Base-by-base conservation (phyloP, 2,888 invertebrate species). In the Myopa testacea region DNA sequence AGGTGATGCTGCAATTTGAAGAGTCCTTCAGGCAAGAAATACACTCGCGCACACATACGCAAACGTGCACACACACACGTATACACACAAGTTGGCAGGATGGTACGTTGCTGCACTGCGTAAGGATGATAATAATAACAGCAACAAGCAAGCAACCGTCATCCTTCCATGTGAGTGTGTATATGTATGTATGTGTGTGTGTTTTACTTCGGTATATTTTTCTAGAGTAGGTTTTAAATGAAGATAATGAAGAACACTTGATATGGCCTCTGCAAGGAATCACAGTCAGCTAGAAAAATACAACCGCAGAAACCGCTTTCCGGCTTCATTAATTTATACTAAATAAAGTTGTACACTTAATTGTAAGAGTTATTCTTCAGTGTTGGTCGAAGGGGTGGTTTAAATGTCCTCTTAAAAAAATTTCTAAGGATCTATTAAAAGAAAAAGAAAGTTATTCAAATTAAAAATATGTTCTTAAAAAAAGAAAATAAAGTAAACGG, bases 1-100 rank as follows among this genome's bases (percentile, higher is more conserved):
- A 83, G 85, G 84, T 84, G 86, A 84, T 55, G 55, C 55, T 55
- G 55, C 55, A 74, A 65, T 65, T 45, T 74, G 65, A 74, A 74
- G 74, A 50, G 65, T 74, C 65, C 74, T 74, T 65, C 63, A 50
- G 50, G 50, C 37, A 50, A 52, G 26, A 6, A 55, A 55, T 12
- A 55, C 55, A 55, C 55, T 80, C 81, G 79, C 55, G 10, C 55
- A 55, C 55, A 55, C 55, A 55, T 16, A 55, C 38, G 40, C n/a
- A n/a, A 26, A 63, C 26, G 34, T 34, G 26, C 38, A 65, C 37
- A 65, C 38, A 65, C 65, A 65, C 38, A 38, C 38, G 37, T 4
- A 14, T n/a, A 4, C 37, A 38, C 37, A 37, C 37, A 16, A 12
- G 10, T 65, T 62, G n/a, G 4, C 5, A 37, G 16, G 34, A 5